Conservation (phyloP, 1,140 invertebrate species). For the Calephelis virginiensis region DNA sequence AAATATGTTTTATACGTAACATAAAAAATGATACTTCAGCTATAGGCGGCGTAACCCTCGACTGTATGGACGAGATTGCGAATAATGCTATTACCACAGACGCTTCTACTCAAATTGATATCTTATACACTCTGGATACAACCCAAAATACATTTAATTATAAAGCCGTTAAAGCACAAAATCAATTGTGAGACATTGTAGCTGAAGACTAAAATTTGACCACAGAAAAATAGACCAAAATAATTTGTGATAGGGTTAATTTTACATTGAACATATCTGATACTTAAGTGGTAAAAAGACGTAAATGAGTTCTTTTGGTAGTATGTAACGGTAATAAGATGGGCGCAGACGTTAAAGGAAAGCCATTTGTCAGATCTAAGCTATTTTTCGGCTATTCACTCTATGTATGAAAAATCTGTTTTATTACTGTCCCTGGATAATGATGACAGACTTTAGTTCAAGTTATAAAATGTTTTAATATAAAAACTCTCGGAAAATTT, state of each 20-base stretch:
- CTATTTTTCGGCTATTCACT: slow-evolving; percentile 72
- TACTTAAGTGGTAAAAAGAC: slow-evolving; percentile 60
- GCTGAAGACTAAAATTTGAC: slow-evolving; percentile 33
- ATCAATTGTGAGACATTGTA: slow-evolving; percentile 22
- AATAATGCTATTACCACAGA: slow-evolving; percentile 78
- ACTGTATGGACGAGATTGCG: slow-evolving; percentile 78
- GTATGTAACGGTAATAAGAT: slow-evolving; percentile 77
- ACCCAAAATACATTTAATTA: slow-evolving; percentile 43
- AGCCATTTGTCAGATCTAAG: slow-evolving; percentile 76
- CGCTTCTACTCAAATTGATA: slow-evolving; percentile 78
- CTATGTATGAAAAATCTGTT: slow-evolving; percentile 70
- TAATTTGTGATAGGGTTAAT: slow-evolving; percentile 21
- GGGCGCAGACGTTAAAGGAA: slow-evolving; percentile 77
- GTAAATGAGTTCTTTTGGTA: slow-evolving; percentile 76
- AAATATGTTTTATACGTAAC: slow-evolving; percentile 78
- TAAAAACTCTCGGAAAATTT: no score
- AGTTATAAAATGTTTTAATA: slow-evolving; percentile 1
- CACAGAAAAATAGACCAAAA: slow-evolving; percentile 35
- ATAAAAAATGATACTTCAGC: slow-evolving; percentile 72
- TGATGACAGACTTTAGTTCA: slow-evolving; percentile 2
- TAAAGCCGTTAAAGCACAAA: slow-evolving; percentile 30
- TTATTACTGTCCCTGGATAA: slow-evolving; percentile 44
- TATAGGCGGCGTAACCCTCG: slow-evolving; percentile 65
- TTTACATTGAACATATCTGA: slow-evolving; percentile 19
- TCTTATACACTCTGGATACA: slow-evolving; percentile 43